phyloP scores from a whole-genome alignment of 2,113 vertebrate species.

The Ahaetulla prasina region DNA sequence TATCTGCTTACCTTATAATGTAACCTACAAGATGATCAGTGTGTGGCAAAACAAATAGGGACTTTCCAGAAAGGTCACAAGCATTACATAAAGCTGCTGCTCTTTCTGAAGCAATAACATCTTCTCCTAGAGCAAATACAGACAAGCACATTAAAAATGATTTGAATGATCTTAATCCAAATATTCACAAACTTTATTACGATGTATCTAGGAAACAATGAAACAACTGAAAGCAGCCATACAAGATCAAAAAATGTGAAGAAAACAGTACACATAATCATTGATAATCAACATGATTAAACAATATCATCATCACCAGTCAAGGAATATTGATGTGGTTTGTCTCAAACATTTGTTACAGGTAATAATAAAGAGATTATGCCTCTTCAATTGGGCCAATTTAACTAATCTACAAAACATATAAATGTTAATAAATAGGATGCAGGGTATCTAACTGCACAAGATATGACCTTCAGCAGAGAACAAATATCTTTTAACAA shows the following conservation, averaged over 20 bases:
- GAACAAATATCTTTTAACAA: background rate
- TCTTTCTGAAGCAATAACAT: constrained; percentile 91
- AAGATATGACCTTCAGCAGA: background rate
- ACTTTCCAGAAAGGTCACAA: constrained; percentile 96
- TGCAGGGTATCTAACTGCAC: background rate
- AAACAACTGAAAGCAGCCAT: background rate
- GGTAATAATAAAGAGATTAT: background rate
- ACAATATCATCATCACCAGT: background rate
- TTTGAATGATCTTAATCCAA: background rate
- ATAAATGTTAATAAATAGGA: background rate
- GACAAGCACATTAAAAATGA: background rate
- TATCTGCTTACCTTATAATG: constrained; percentile 85
- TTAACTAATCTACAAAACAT: background rate
- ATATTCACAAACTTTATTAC: background rate
- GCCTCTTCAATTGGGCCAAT: background rate
- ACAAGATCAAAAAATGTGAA: background rate
- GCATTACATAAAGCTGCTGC: constrained; percentile 87
- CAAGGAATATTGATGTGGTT: background rate
- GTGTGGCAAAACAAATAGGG: constrained; percentile 93
- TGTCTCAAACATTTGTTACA: background rate
- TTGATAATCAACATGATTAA: background rate
- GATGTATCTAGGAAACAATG: background rate
- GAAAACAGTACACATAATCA: background rate
- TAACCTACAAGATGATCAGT: constrained; percentile 98
- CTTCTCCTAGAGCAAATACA: constrained; percentile 78